Conservation (phyloP, 2,113 vertebrate genomes). For the Microtus ochrogaster region DNA sequence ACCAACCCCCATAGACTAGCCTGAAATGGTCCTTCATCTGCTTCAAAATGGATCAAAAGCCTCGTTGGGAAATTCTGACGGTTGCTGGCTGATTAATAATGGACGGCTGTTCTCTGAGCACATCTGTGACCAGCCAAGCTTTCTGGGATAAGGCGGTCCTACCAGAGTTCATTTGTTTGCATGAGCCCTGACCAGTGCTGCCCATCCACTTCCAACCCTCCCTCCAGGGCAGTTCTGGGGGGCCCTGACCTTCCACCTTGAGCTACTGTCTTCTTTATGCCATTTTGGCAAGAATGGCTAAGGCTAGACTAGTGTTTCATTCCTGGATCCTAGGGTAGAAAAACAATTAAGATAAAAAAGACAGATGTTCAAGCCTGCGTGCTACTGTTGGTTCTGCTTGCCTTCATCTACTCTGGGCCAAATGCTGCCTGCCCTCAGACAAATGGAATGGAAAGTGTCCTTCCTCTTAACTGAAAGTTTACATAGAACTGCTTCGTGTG, state of each 20-base stretch:
- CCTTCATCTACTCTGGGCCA: background rate
- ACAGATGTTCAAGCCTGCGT: background rate
- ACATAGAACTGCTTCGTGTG: conserved; percentile 29
- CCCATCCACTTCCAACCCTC: background rate
- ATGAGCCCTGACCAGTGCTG: background rate
- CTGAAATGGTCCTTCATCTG: background rate
- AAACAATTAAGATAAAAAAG: conserved; percentile 22
- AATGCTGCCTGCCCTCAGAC: conserved; percentile 41
- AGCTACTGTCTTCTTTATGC: background rate
- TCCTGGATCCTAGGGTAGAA: background rate
- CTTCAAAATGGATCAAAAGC: conserved; percentile 19
- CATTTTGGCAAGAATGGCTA: background rate
- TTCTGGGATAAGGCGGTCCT: background rate
- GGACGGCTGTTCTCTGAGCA: background rate
- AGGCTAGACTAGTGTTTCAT: background rate
- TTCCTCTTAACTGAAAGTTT: conserved; percentile 50
- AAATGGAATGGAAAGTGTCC: conserved; percentile 58
- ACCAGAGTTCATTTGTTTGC: background rate
- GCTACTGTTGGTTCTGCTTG: background rate
- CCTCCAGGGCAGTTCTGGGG: background rate
- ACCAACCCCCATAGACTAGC: background rate
- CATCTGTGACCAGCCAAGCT: background rate
- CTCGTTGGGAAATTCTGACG: conserved; percentile 43
- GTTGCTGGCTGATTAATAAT: conserved; percentile 29
- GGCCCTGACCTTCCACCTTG: background rate